These are phyloP conservation scores for Pararge aegeria DNA, from an alignment of 1,140 invertebrate species.

Conservation along the genomic window DNA sequence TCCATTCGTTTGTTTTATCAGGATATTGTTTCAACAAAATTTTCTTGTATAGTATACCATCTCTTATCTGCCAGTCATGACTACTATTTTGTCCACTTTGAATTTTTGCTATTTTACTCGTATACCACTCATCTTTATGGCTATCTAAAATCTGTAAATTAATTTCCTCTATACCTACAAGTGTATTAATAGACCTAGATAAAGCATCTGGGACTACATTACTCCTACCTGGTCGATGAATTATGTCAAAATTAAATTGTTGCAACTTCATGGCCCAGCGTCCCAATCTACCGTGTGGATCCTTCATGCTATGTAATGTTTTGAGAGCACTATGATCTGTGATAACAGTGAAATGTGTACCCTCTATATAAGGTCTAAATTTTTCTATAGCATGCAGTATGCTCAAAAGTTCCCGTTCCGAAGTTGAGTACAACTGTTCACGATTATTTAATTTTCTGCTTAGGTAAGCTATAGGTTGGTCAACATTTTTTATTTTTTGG, in stretches of 20 bases:
- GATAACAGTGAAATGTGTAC: no score
- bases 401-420: no score
- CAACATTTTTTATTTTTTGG: constrained; percentile 40
- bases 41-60: constrained; percentile 21
- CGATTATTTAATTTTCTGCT: constrained; percentile 50
- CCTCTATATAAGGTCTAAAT: no score
- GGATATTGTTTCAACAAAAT: constrained; percentile 24
- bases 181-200: constrained; percentile 29
- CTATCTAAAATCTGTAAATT: constrained; percentile 21
- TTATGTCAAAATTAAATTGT: constrained; percentile 55
- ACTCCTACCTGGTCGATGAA: constrained; percentile 45
- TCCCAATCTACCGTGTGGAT: no score
- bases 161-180: constrained; percentile 10
- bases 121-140: constrained; percentile 39
- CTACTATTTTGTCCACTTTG: background rate
- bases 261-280: no score
- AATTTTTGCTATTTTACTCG: constrained; percentile 5
- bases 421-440: constrained; percentile 45
- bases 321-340: no score
- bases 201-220: constrained; percentile 56
- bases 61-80: constrained; percentile 14
- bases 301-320: constrained; percentile 68
- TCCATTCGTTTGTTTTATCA: constrained; percentile 21
- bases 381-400: constrained; percentile 65
- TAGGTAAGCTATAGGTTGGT: constrained; percentile 49